Base-by-base conservation (phyloP, 2,888 invertebrate species). In the Caenorhabditis angaria region DNA sequence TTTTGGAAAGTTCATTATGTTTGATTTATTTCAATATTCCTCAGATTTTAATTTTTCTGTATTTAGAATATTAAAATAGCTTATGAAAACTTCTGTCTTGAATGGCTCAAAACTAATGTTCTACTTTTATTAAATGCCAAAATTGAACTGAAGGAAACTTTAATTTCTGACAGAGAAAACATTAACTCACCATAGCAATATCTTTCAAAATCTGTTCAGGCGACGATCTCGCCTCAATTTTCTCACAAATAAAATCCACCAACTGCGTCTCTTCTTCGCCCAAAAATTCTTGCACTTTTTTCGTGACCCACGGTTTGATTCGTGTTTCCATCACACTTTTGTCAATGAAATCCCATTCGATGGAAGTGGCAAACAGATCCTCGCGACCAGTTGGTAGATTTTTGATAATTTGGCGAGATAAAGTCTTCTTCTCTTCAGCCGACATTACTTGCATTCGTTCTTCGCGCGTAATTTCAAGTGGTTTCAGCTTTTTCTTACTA, bases 191-290 rank as follows among this genome's bases (percentile, higher is more conserved):
- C 97, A 97, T 96, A 90, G 95, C 94, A 85, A 99, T 95, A 91
- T 99, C 99, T 88, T 95, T 94, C 66, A 99, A 92, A 88, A 99
- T 95, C 86, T 93, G 92, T 89, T 94, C 93, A 48, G 99, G 97
- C 80, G 93, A 92, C 86, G 94, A 94, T 75, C 95, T 94, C 22
- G 94, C 94, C 89, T 95, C 91, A 81, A 99, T 94, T 91, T 97
- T 97, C 87, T 95, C 94, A 90, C 97, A 97, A 88, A 99, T 97
- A 90, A 99, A 99, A 90, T 97, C 97, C n/a, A 97, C 95, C 62
- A 99, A 90, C 18, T 96, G 95, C 32, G 94, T 94, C 89, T 99
- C 99, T 22, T 97, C 97, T 90, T 99, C 99, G 47, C 99, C 85
- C 88, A 99, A 97, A 90, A 97, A 99, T 90, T 99, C 97, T 78